These are phyloP conservation scores for Lanius collurio DNA, from an alignment of 2,113 vertebrate species.

Conservation along the genomic window DNA sequence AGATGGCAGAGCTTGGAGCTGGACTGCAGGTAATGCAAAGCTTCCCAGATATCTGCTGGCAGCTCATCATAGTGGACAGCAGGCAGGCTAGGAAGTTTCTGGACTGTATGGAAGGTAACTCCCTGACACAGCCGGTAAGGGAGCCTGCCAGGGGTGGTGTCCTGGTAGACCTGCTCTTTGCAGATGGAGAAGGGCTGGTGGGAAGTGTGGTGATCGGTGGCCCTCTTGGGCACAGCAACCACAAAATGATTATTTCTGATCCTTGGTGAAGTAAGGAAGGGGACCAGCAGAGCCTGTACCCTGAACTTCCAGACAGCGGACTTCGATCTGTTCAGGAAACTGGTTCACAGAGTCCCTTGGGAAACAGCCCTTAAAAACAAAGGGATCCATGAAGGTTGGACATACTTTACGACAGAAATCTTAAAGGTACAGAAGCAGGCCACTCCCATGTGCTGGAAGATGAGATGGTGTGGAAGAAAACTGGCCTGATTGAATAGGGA, in stretches of 20 bases:
- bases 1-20: background rate
- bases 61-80: fast-evolving
- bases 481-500: background rate
- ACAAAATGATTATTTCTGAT: background rate
- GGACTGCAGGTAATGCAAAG: background rate
- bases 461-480: background rate
- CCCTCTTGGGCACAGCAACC: background rate
- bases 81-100: background rate
- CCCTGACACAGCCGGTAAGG: background rate
- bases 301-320: background rate
- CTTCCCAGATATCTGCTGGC: background rate
- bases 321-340: background rate
- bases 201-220: background rate
- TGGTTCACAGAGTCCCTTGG: background rate
- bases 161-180: background rate
- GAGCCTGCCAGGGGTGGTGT: background rate
- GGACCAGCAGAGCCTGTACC: background rate
- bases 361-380: background rate
- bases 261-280: background rate
- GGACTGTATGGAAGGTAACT: background rate
- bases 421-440: background rate
- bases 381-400: background rate
- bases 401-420: background rate
- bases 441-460: background rate
- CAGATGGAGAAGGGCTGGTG: background rate